Evolutionary conservation across 2,113 vertebrate genomes (phyloP), one percentile per base, ranked within the genome.

Genomic region (Bostrychus sinensis): DNA sequence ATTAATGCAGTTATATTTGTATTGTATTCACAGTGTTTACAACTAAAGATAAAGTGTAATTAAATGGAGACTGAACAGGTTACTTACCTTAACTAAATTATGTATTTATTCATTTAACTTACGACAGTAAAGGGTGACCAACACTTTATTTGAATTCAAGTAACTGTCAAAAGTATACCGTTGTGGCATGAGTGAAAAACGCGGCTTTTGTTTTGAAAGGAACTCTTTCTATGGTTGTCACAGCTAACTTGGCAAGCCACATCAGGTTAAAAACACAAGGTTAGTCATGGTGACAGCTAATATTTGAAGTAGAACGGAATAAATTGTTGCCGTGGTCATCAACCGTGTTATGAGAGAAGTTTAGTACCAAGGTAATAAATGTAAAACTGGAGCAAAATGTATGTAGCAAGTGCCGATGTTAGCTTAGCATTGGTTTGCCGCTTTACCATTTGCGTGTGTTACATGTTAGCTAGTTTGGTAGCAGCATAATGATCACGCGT

Each of bases 331-430:
- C 5, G 26, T 13, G 22, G 53, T 5, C 50, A 17, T 17, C 46
- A 19, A 42, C 51, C 76, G 54, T 88, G 78, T 81, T 69, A 89
- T 89, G 89, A 83, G 42, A 84, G 83, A 65, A 57, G 28, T 45
- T 46, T 42, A 7, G 4, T 17, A 25, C 12, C 41, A 38, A 34
- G 69, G 3, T 12, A 38, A 56, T 37, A 77, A 66, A 54, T 80
- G 79, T 55, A 28, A 42, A 65, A 7, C 17, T 51, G 16, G 26
- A 51, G 14, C 16, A 20, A 12, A 23, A 22, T 16, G n/a, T 2
- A 7, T 12, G 2, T 12, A 37, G 25, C 17, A 20, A 9, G 2
- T 50, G 26, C 32, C 63, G 39, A 54, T 39, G 73, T 38, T 64
- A 76, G 30, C 22, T 60, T 42, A 36, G 53, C 20, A 20, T n/a